phyloP scores from a whole-genome alignment of 1,140 invertebrate species.

The Diorhabda sublineata region DNA sequence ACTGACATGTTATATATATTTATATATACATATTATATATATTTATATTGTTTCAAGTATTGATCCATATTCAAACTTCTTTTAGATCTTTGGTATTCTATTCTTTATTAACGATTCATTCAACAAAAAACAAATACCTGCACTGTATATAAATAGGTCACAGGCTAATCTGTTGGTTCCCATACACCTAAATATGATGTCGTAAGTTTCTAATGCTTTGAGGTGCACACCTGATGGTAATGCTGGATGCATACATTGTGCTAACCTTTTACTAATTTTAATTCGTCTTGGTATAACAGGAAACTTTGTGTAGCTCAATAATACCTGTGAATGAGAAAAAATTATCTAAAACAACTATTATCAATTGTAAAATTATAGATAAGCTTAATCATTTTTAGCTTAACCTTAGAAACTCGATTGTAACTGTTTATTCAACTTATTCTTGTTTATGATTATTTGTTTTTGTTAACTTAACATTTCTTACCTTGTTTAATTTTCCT shows the following conservation, averaged over 20 bases:
- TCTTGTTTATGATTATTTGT: too few relatives aligned
- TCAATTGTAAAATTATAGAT: background rate
- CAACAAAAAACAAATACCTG: constrained; percentile 50
- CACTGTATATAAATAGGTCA: constrained; percentile 84
- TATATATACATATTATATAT: too few relatives aligned
- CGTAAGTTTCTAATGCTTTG: constrained; percentile 91
- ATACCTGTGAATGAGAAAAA: constrained; percentile 57
- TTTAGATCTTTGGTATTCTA: too few relatives aligned
- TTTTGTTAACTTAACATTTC: constrained; percentile 6
- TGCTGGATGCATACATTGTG: constrained; percentile 93
- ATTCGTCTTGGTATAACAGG: constrained; percentile 86
- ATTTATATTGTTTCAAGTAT: too few relatives aligned
- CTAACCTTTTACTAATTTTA: constrained; percentile 87
- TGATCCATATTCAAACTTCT: too few relatives aligned
- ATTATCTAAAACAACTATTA: background rate
- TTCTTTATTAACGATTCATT: background rate
- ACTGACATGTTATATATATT: too few relatives aligned
- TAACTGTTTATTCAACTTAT: too few relatives aligned
- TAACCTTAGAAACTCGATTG: too few relatives aligned
- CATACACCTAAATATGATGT: constrained; percentile 89
- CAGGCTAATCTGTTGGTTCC: constrained; percentile 76
- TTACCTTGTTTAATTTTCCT: constrained; percentile 88
- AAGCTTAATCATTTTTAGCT: too few relatives aligned
- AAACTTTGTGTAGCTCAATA: constrained; percentile 73
- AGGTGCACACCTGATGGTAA: constrained; percentile 89